These are phyloP conservation scores for Hydrozoanthus gracilis DNA, from an alignment of 92 coral and sea anemone genomes.

Conservation along the genomic window DNA sequence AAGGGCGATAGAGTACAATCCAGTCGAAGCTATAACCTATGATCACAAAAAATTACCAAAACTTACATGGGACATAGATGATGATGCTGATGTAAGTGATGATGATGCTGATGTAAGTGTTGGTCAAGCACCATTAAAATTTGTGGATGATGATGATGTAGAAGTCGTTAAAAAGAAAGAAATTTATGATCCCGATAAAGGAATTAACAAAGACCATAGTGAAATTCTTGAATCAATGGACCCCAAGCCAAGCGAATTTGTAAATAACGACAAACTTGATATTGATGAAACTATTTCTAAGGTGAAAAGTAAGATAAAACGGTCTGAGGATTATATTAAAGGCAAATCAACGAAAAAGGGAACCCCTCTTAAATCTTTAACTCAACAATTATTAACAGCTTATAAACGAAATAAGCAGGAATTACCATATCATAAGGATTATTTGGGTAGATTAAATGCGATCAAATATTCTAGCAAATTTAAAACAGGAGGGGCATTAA, in stretches of 20 bases:
- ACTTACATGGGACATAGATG: conserved; percentile 1
- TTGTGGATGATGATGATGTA: neutral
- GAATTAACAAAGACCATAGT: neutral
- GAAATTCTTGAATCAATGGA: neutral
- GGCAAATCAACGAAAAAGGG: neutral
- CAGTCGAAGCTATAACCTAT: neutral
- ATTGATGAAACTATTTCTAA: neutral
- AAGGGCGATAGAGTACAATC: neutral
- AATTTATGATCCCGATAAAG: neutral
- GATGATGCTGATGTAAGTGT: neutral
- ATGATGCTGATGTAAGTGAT: neutral
- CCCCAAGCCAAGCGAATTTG: neutral
- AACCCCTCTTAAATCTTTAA: neutral
- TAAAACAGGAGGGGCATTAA: neutral
- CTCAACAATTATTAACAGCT: neutral
- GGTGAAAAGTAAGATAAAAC: conserved; percentile 1
- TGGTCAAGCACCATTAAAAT: neutral
- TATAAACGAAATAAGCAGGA: conserved; percentile 3
- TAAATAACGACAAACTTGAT: neutral
- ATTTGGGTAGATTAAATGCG: too few species aligned
- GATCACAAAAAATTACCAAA: conserved; percentile 7
- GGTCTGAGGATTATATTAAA: conserved; percentile 4
- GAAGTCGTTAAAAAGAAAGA: neutral
- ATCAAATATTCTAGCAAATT: neutral
- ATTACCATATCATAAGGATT: neutral